Evolutionary conservation across 23 tunicate species (phyloP).

Genomic region (Ascidia mentula): DNA sequence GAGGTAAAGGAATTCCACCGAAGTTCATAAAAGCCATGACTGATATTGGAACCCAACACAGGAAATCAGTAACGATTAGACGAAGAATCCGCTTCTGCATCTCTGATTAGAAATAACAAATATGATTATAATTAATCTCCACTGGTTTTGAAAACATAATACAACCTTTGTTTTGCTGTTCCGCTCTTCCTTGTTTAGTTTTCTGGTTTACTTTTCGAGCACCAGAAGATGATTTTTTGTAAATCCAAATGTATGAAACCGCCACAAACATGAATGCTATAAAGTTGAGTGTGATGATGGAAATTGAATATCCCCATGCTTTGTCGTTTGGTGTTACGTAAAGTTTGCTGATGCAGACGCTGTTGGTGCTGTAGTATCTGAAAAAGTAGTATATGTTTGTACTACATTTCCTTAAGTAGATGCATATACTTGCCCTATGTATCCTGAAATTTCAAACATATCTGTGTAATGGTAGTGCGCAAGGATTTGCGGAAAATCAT

Average conservation of each 20-base stretch:
- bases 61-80: too few species aligned
- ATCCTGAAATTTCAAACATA: neutral
- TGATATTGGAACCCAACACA: too few species aligned
- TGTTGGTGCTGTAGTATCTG: conserved; percentile 27
- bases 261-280: conserved; percentile 16
- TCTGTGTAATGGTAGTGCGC: neutral
- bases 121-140: too few species aligned
- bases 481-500: neutral
- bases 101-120: too few species aligned
- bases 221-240: neutral
- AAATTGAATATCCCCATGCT: conserved; percentile 11
- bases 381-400: neutral
- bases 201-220: neutral
- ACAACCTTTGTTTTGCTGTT: neutral
- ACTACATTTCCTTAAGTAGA: neutral
- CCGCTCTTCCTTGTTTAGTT: neutral
- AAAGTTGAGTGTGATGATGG: conserved; percentile 2
- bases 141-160: too few species aligned
- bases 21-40: too few species aligned
- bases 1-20: too few species aligned
- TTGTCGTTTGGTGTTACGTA: conserved; percentile 9
- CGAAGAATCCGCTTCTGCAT: too few species aligned
- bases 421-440: conserved; percentile 6
- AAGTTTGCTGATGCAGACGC: conserved; percentile 18
- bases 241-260: neutral